Conservation (phyloP, 2,797 vertebrate species). For the Choloepus didactylus region DNA sequence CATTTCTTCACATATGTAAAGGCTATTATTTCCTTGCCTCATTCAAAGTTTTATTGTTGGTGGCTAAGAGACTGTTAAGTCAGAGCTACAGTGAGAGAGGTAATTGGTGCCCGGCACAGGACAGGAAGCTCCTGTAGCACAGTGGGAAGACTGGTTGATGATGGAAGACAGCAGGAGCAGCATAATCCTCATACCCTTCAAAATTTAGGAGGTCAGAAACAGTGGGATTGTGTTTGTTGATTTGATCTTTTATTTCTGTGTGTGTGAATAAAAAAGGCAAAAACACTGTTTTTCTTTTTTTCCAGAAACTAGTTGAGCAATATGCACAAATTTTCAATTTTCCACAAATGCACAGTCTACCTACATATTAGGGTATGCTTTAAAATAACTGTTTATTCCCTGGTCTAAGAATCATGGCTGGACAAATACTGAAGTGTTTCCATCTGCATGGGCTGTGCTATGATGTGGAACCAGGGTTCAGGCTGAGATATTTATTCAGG, state of each 20-base stretch:
- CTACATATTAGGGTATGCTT: neutral
- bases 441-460: neutral
- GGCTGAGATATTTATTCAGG: neutral
- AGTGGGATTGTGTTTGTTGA: neutral
- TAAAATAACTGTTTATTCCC: neutral
- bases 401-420: neutral
- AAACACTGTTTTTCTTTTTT: neutral
- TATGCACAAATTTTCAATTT: neutral
- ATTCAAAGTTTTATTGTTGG: conserved; percentile 10
- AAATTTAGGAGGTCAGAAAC: neutral
- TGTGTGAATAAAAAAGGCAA: conserved; percentile 19
- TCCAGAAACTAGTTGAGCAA: neutral
- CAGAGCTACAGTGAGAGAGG: neutral
- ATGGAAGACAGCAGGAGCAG: neutral
- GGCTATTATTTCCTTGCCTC: conserved; percentile 1
- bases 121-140: neutral
- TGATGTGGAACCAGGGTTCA: neutral
- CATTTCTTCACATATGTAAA: conserved; percentile 22
- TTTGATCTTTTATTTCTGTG: neutral
- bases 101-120: neutral
- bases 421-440: neutral
- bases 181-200: neutral
- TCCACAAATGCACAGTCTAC: neutral
- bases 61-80: neutral
- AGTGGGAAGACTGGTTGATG: neutral